These are phyloP conservation scores for Ptilodon capucinus DNA, from an alignment of 2,888 invertebrate species.

Conservation along the genomic window DNA sequence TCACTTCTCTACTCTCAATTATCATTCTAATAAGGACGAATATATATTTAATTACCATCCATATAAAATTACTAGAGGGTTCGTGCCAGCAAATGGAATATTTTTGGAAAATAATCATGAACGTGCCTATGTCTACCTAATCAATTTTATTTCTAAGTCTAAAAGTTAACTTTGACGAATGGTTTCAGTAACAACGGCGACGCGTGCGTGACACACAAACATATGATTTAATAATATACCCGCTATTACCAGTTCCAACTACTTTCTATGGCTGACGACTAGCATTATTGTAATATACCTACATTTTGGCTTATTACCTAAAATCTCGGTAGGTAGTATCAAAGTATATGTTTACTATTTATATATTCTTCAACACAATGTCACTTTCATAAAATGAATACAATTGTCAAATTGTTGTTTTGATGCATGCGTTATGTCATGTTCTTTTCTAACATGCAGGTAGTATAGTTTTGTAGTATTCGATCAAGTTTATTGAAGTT, in stretches of 20 bases:
- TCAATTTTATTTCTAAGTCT: constrained; percentile 13
- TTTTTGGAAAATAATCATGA: too few species aligned
- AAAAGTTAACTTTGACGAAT: constrained; percentile 44
- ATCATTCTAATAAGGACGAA: too few species aligned
- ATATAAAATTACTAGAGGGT: too few species aligned
- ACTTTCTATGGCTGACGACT: constrained; percentile 29
- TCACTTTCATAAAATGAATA: too few species aligned
- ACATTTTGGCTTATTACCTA: constrained; percentile 28
- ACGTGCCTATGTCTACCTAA: not conserved
- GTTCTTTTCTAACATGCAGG: too few species aligned
- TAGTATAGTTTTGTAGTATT: too few species aligned
- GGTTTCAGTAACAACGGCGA: constrained; percentile 33
- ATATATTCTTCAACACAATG: too few species aligned
- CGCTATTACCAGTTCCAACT: constrained; percentile 31
- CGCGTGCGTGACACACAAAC: constrained; percentile 48
- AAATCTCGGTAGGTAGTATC: constrained; percentile 16
- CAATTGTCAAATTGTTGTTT: not conserved
- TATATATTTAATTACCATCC: too few species aligned
- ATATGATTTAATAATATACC: constrained; percentile 49
- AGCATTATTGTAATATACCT: constrained; percentile 26
- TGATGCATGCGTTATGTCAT: not conserved
- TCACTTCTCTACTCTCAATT: too few species aligned
- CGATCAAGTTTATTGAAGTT: too few species aligned
- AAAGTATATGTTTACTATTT: constrained; percentile 3
- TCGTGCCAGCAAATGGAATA: too few species aligned